Evolutionary conservation across 2,113 vertebrate genomes (phyloP), one percentile per base, ranked within the genome.

Genomic region (Leucopsar rothschildi): DNA sequence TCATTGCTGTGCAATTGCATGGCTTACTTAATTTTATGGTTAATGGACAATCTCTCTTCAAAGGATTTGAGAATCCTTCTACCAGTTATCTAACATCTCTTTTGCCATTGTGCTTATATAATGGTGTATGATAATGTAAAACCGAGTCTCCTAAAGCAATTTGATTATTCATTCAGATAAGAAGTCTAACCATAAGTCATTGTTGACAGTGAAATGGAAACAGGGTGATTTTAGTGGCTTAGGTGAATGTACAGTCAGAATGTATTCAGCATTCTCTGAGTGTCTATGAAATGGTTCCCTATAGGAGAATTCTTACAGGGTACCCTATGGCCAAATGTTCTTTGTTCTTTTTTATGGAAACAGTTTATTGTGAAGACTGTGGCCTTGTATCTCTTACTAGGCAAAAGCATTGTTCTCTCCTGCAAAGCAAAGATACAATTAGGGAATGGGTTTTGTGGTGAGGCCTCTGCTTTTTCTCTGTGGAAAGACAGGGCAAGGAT

Each of bases 141-240:
- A 81, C 42, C 37, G 71, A 86, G 59, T 39, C 33, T 96, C 29
- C 88, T 87, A 81, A 79, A 95, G 83, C 73, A 95, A 86, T 97
- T 78, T 78, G 88, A 93, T 93, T 92, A 68, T 78, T 93, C 1
- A 1, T 83, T 95, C 64, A 75, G 92, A 94, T 95, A 91, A 79
- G 56, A 86, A 56, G 76, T 63, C 55, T 88, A 91, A 44, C 71
- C 64, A 60, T 88, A 73, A 95, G 78, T 92, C 53, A 59, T 70
- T 73, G 27, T 65, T 87, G 78, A 79, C 39, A 83, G 64, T 83
- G 64, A 18, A 77, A 86, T 77, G 47, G 82, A 78, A 94, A 31
- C 44, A 59, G 53, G 24, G 15, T 52, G 19, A 15, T 39, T 85
- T 80, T 81, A 70, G 44, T 44, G 28, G 16, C 71, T 73, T 47